These are phyloP conservation scores for Hormaphis cornu DNA, from an alignment of 1,140 invertebrate species.

Conservation along the genomic window DNA sequence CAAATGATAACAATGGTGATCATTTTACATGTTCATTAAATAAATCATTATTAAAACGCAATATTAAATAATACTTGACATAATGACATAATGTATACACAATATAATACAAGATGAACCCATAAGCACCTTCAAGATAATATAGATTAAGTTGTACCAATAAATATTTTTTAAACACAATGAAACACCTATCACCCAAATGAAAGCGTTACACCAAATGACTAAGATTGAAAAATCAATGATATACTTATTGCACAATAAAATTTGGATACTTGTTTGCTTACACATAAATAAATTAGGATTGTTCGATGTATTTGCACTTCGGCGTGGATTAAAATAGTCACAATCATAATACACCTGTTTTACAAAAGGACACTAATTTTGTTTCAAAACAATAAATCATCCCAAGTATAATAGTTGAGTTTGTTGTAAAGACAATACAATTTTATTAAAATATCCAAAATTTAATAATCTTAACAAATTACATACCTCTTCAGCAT, in stretches of 20 bases:
- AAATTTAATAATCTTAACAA: background rate
- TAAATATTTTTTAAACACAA: slow-evolving; percentile 15
- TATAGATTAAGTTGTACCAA: slow-evolving; percentile 34
- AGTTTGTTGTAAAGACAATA: background rate
- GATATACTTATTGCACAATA: background rate
- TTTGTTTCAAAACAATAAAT: slow-evolving; percentile 1
- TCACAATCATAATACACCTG: slow-evolving; percentile 23
- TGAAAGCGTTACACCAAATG: slow-evolving; percentile 27
- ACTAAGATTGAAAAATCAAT: slow-evolving; percentile 3
- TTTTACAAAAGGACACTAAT: slow-evolving; percentile 23
- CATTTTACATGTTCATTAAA: background rate
- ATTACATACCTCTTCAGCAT: slow-evolving; percentile 59
- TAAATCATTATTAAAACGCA: too few relatives aligned
- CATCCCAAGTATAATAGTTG: background rate
- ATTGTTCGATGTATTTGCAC: slow-evolving; percentile 4
- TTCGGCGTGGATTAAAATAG: slow-evolving; percentile 19
- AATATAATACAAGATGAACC: background rate
- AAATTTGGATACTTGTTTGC: slow-evolving; percentile 12
- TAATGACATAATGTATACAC: background rate
- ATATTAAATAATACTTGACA: too few relatives aligned
- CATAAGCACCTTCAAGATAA: slow-evolving; percentile 19
- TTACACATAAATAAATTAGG: slow-evolving; percentile 26
- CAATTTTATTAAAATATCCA: background rate
- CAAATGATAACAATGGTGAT: slow-evolving; percentile 10
- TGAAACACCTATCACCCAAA: background rate